These are phyloP conservation scores for Thereuonema tuberculata DNA, from an alignment of 1,140 invertebrate species.

Conservation along the genomic window DNA sequence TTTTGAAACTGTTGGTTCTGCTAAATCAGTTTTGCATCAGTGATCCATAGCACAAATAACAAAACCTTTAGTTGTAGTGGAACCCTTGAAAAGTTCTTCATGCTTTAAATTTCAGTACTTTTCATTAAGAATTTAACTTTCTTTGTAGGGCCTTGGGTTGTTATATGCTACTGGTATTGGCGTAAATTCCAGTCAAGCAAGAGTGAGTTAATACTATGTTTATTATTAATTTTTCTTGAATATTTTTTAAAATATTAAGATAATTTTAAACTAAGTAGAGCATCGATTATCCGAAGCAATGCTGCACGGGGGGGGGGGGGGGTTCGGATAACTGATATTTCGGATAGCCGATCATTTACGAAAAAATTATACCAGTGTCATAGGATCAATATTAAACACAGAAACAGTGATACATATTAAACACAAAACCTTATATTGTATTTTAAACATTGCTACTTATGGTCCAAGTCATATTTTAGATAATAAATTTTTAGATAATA, in stretches of 20 bases:
- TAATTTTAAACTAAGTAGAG: neutral
- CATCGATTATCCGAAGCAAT: too few species aligned
- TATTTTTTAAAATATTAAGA: neutral
- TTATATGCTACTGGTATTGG: slow-evolving; percentile 70
- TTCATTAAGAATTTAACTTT: slow-evolving; percentile 6
- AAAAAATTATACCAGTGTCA: too few species aligned
- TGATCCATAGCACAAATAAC: neutral
- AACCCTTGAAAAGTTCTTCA: neutral
- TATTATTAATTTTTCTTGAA: neutral
- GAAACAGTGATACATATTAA: too few species aligned
- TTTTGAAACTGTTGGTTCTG: neutral
- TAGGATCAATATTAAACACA: too few species aligned
- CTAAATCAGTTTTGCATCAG: neutral
- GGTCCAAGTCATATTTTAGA: too few species aligned
- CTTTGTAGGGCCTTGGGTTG: slow-evolving; percentile 65
- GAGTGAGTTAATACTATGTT: slow-evolving; percentile 27
- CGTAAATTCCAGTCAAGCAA: slow-evolving; percentile 71
- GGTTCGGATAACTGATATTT: too few species aligned
- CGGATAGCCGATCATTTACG: too few species aligned
- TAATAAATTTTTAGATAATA: too few species aligned
- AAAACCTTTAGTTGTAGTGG: too few species aligned
- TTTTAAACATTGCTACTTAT: too few species aligned
- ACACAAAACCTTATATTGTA: too few species aligned
- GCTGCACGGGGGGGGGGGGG: too few species aligned
- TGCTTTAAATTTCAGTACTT: neutral